These are phyloP conservation scores for Leucoma salicis DNA, from an alignment of 2,888 invertebrate species.

Conservation along the genomic window DNA sequence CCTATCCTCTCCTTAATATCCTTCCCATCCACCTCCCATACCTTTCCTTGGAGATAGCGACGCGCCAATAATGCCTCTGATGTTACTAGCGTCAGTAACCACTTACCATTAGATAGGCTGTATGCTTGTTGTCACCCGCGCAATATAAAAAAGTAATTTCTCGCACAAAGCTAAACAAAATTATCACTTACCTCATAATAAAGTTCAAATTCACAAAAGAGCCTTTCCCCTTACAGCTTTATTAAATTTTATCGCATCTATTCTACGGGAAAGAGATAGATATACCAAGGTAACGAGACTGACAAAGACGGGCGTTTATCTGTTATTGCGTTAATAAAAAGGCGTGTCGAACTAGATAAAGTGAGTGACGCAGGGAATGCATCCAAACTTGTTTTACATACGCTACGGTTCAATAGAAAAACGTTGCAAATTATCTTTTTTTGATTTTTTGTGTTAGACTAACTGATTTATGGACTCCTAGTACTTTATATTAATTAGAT, in stretches of 20 bases:
- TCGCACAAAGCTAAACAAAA: too few species aligned
- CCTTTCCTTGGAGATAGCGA: too few species aligned
- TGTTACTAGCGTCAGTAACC: too few species aligned
- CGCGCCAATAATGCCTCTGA: too few species aligned
- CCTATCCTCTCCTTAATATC: too few species aligned
- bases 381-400: conserved; percentile 49
- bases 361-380: conserved; percentile 46
- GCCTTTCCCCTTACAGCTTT: conserved; percentile 30
- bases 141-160: too few species aligned
- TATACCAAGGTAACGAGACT: conserved; percentile 14
- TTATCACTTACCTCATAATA: neutral
- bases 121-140: too few species aligned
- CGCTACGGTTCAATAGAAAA: conserved; percentile 43
- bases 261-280: conserved; percentile 34
- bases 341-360: conserved; percentile 76
- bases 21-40: too few species aligned
- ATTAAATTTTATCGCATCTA: conserved; percentile 34
- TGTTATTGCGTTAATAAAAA: conserved; percentile 39
- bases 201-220: conserved; percentile 8
- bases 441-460: neutral
- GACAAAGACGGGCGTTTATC: conserved; percentile 44
- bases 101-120: too few species aligned
- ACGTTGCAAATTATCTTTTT: conserved; percentile 42
- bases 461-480: neutral
- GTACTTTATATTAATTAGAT: too few species aligned